Evolutionary conservation across 2,888 invertebrate species (phyloP), one percentile per base, ranked within the genome.

Genomic region (Nomada ferruginata): DNA sequence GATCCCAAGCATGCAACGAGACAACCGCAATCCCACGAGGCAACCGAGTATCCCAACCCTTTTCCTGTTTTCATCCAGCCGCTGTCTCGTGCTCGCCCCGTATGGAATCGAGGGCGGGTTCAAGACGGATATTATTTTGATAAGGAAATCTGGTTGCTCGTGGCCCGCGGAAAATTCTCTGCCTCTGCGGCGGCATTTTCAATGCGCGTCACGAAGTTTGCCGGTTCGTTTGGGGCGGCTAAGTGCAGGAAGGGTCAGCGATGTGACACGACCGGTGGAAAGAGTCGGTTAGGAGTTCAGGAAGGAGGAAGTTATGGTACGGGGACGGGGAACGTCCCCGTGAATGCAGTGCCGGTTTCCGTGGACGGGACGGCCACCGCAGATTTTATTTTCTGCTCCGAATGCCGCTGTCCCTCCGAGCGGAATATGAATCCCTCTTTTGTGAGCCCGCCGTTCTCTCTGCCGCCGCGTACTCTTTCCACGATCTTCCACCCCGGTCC

Each of bases 311-410:
- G 86, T 79, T 76, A 79, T 65, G 80, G 79, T 83, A 83, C 71
- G 59, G 74, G 68, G 75, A 79, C 74, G 69, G 78, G 73, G 72
- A 77, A 65, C 50, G 78, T 70, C 73, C 61, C 61, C 5, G 53
- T 66, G 76, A 85, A 79, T 79, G 80, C 72, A 66, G 55, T 71
- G 65, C n/a, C 64, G 26, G 76, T 81, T 77, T 70, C 63, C 61
- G 75, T 42, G 72, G 63, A 72, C 69, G 82, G 82, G 69, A 73
- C 52, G 63, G 42, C 59, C 53, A 29, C 29, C 13, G 55, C 66
- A 78, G 87, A 85, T 87, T 87, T 87, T 87, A 87, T 85, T 87
- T 85, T 82, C 77, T 69, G 65, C 84, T 44, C 65, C 70, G 76
- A 79, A 82, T 76, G 74, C 65, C 81, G 60, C 63, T 72, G 73